These are phyloP conservation scores for Formica aserva DNA, from an alignment of 2,888 invertebrate species.

Conservation along the genomic window DNA sequence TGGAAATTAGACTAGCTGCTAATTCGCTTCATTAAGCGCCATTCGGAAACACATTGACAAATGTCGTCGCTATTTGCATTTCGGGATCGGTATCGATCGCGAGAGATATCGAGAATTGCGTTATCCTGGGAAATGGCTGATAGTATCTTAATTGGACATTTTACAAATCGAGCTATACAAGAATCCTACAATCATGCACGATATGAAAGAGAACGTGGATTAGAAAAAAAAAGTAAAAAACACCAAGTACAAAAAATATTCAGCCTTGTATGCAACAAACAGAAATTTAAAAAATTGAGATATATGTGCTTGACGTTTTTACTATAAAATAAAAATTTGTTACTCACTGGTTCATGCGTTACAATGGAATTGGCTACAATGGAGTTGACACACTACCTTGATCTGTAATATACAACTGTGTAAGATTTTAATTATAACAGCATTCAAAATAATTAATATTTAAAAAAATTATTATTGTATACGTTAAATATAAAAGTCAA, in stretches of 20 bases:
- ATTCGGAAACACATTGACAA: slow-evolving; percentile 50
- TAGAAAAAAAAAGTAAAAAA: neutral
- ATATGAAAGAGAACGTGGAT: slow-evolving; percentile 53
- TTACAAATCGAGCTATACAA: slow-evolving; percentile 28
- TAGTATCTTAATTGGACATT: slow-evolving; percentile 46
- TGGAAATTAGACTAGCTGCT: slow-evolving; percentile 42
- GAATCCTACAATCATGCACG: slow-evolving; percentile 61
- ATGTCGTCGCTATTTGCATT: slow-evolving; percentile 46
- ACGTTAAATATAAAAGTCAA: neutral
- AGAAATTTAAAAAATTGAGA: neutral
- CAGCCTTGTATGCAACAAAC: neutral
- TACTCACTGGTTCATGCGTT: too few species aligned
- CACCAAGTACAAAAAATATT: neutral
- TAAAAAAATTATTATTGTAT: neutral
- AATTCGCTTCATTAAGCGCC: slow-evolving; percentile 51
- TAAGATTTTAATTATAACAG: neutral
- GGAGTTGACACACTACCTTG: neutral
- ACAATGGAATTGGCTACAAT: too few species aligned
- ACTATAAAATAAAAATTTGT: too few species aligned
- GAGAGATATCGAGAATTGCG: slow-evolving; percentile 29
- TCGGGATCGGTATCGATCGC: slow-evolving; percentile 42
- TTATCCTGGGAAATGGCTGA: slow-evolving; percentile 20
- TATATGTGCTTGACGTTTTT: neutral
- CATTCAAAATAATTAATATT: neutral
- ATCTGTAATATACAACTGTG: neutral